Evolutionary conservation across 1,140 invertebrate genomes (phyloP), one percentile per base, ranked within the genome.

Genomic region (Lysiphlebus fabarum): DNA sequence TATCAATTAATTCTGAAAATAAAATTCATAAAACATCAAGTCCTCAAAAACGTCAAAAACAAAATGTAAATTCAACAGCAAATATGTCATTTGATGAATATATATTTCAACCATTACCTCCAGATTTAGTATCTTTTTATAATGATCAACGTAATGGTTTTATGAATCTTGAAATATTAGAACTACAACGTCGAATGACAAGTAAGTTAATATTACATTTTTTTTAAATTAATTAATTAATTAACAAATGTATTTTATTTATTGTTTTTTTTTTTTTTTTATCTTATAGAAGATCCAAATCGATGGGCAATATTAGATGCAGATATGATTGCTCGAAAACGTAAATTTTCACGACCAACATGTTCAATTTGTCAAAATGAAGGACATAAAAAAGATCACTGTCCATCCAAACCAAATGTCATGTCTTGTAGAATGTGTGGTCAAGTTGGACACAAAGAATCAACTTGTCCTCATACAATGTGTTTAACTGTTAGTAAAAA

Each of bases 361-460:
- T 88, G 87, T 68, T 79, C 76, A 57, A 79, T 82, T 47, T 79
- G 82, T 44, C 82, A 84, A 0, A 83, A 83, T 59, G 66, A 79
- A 2, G 81, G 83, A 4, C 79, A 85, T 59, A 73, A 71, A 11
- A 83, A 80, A 59, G 72, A 74, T 4, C 73, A 78, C 41, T 82
- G 77, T 61, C 50, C 69, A 3, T 51, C 64, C 7, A 68, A 71
- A 10, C 62, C 71, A 10, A 84, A 81, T 63, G 65, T 73, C 5
- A 62, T 76, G 4, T 68, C 79, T 38, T 89, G 87, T 69, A 74
- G 77, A 56, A 84, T 87, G 70, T 89, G 87, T 63, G 87, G 87
- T 42, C 63, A 59, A 1, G 66, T 67, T 0, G 86, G 85, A 0
- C 87, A 89, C 67, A 72, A 68, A 11, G 86, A 86, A 62, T 76